Evolutionary conservation across 2,113 vertebrate species (phyloP).

Genomic region (Gulo gulo): DNA sequence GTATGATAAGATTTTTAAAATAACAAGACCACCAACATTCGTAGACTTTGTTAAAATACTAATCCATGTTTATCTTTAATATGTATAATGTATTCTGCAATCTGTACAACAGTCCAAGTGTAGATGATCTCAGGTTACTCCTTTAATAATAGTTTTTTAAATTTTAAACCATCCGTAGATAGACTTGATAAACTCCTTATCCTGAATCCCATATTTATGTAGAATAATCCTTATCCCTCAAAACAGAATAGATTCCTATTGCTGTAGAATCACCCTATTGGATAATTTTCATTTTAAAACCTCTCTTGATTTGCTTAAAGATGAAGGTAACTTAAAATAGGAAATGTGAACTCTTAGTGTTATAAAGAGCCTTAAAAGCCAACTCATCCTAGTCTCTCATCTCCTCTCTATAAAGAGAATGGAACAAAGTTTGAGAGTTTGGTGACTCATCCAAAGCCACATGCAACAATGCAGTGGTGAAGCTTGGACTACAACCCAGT

Average conservation of each 20-base stretch:
- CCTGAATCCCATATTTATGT: neutral
- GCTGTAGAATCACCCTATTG: neutral
- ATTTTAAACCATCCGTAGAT: neutral
- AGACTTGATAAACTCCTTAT: conserved; percentile 22
- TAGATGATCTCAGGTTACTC: neutral
- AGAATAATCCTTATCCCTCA: neutral
- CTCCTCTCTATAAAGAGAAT: neutral
- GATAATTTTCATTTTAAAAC: neutral
- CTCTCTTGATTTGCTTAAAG: neutral
- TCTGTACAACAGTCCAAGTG: neutral
- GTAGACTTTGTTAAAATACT: neutral
- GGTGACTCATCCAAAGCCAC: neutral
- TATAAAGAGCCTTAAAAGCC: neutral
- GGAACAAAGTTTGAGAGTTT: neutral
- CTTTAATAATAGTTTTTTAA: neutral
- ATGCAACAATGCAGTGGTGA: neutral
- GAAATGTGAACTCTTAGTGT: neutral
- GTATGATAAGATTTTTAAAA: neutral
- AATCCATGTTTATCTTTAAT: conserved; percentile 23
- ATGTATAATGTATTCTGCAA: neutral
- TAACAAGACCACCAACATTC: neutral
- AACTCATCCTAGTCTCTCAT: neutral
- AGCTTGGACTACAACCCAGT: neutral
- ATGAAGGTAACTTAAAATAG: neutral
- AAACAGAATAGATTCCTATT: neutral